Evolutionary conservation across 2,888 invertebrate genomes (phyloP), one percentile per base, ranked within the genome.

Genomic region (Tinea semifulvella): DNA sequence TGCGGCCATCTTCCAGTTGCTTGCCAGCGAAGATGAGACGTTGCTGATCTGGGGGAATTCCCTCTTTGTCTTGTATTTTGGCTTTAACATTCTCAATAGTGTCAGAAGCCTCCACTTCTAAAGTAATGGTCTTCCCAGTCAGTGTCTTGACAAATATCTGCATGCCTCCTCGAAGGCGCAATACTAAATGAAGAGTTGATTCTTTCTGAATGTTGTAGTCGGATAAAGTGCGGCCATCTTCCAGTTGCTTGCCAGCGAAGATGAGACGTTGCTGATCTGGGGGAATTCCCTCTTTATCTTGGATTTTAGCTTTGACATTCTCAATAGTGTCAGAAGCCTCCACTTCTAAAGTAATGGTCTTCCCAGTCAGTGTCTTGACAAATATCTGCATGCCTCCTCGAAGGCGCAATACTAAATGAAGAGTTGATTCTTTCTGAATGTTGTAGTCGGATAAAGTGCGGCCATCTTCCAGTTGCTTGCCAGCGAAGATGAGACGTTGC

Each of bases 401-500:
- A 1, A 55, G 51, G 49, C 55, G 53, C 8, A 55, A 28, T 0
- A 56, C 56, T 5, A 56, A 39, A 27, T 56, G 56, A 0, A 56
- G 47, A 1, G 56, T 56, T 0, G 54, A 54, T 22, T 56, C 54
- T n/a, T 56, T 55, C 22, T 56, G 56, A 39, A 56, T 56, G 39
- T 56, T 56, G 44, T 59, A 59, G 40, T 59, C 59, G 1, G 58
- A 58, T 0, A 59, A 44, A 0, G 59, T 59, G 38, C 59, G 56
- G 2, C 58, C 58, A 51, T 60, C 58, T 48, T 60, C 60, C 5
- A 60, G 38, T 20, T 60, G 60, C 35, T 60, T 60, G 1, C 60
- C 60, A 4, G 60, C 60, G 42, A 60, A 60, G 43, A 60, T 60
- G 0, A 60, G 46, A 13, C 60, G 49, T 49, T 60, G 60, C 44